Evolutionary conservation across 1,140 invertebrate species (phyloP).

Genomic region (Drosophila arizonae): DNA sequence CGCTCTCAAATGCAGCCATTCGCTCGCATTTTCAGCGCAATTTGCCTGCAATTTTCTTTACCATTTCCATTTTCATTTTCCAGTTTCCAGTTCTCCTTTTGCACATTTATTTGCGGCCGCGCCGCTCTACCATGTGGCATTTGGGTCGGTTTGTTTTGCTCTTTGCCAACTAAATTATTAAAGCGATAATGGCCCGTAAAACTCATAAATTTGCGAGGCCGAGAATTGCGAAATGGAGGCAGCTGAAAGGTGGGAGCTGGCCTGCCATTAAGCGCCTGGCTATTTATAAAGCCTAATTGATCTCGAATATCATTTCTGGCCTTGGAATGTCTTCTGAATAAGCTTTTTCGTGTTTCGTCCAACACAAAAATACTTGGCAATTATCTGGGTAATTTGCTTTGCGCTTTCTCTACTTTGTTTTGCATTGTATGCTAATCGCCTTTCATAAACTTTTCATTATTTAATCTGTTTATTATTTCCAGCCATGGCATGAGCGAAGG

Average conservation of each 20-base stretch:
- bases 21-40: conserved; percentile 28
- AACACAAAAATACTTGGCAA: conserved; percentile 14
- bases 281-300: conserved; percentile 44
- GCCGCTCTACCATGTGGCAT: background rate
- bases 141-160: conserved; percentile 23
- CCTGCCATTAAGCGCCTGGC: conserved; percentile 36
- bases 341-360: conserved; percentile 14
- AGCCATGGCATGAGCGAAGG: conserved; percentile 17
- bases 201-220: conserved; percentile 61
- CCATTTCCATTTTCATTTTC: conserved; percentile 17
- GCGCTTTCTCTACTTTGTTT: conserved; percentile 9
- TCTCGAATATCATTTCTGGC: conserved; percentile 16
- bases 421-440: conserved; percentile 60
- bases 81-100: conserved; percentile 14
- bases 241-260: conserved; percentile 38
- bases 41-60: conserved; percentile 46
- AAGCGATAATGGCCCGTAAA: conserved; percentile 75
- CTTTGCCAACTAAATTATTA: conserved; percentile 64
- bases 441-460: conserved; percentile 69
- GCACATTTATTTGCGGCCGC: conserved; percentile 13
- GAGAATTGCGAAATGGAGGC: conserved; percentile 36
- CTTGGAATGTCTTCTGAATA: background rate
- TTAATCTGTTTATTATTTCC: conserved; percentile 49
- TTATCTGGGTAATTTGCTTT: conserved; percentile 38
- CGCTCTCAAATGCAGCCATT: conserved; percentile 36